These are phyloP conservation scores for Drosophila funebris DNA, from an alignment of 1,140 invertebrate species.

Conservation along the genomic window DNA sequence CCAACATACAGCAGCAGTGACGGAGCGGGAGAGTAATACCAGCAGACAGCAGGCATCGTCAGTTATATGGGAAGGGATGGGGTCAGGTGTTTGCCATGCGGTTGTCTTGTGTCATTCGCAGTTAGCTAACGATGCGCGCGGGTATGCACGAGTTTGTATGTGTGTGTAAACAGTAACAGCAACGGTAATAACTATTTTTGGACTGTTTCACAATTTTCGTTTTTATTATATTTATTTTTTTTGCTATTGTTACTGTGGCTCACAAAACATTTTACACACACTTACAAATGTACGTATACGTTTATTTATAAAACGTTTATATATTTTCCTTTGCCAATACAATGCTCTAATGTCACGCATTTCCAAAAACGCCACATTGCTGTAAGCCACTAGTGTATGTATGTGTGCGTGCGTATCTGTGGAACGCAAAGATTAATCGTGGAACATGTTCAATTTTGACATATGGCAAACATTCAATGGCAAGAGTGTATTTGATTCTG, in stretches of 20 bases:
- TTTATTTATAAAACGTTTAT: conserved; percentile 31
- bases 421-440: conserved; percentile 59
- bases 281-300: neutral
- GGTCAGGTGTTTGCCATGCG: conserved; percentile 56
- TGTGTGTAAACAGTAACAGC: conserved; percentile 37
- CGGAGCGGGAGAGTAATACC: neutral
- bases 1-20: conserved; percentile 12
- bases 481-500: conserved; percentile 36
- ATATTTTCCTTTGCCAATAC: conserved; percentile 21
- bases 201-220: conserved; percentile 36
- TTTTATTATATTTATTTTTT: conserved; percentile 27
- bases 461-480: conserved; percentile 72
- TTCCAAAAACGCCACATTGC: too few species aligned
- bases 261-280: neutral
- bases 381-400: too few species aligned
- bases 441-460: conserved; percentile 60
- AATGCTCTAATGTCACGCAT: conserved; percentile 62
- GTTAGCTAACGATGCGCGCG: conserved; percentile 24
- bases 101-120: conserved; percentile 44
- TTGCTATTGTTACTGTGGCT: neutral
- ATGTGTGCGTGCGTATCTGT: conserved; percentile 3
- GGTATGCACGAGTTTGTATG: conserved; percentile 8
- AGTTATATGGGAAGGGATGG: neutral
- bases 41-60: neutral
- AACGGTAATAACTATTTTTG: conserved; percentile 50